phyloP scores from a whole-genome alignment of 2,888 invertebrate genomes.

The Portevinia maculata region DNA sequence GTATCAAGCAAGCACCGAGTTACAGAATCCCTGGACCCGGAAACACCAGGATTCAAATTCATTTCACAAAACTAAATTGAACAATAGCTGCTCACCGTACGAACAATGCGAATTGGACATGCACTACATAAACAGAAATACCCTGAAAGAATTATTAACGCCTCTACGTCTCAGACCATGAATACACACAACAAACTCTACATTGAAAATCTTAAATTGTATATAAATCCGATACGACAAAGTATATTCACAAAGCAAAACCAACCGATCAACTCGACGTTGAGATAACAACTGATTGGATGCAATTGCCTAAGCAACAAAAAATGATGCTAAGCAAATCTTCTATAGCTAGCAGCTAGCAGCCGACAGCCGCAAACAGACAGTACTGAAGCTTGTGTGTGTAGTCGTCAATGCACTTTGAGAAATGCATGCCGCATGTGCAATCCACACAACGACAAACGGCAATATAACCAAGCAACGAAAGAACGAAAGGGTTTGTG shows the following conservation, averaged over 20 bases:
- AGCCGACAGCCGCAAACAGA: neutral
- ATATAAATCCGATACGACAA: conserved; percentile 38
- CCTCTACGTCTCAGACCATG: conserved; percentile 27
- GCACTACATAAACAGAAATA: conserved; percentile 14
- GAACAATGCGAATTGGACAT: conserved; percentile 35
- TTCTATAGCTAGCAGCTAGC: conserved; percentile 15
- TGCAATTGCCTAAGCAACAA: conserved; percentile 68
- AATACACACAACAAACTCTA: conserved; percentile 53
- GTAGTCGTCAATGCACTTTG: conserved; percentile 44
- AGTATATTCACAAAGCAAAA: conserved; percentile 19
- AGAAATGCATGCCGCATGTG: conserved; percentile 66
- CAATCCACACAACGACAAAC: conserved; percentile 54
- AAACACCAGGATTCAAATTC: conserved; percentile 57
- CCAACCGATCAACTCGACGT: conserved; percentile 75
- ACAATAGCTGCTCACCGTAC: conserved; percentile 20
- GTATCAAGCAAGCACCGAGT: conserved; percentile 48
- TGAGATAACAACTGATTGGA: conserved; percentile 76
- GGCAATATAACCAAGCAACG: neutral
- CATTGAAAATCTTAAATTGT: conserved; percentile 48
- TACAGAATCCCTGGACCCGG: conserved; percentile 38
- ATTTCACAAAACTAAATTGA: conserved; percentile 49
- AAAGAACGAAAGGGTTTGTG: conserved; percentile 32
- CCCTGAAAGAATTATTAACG: conserved; percentile 35
- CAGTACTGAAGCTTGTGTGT: conserved; percentile 29
- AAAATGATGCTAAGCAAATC: conserved; percentile 69